Evolutionary conservation across 2,888 invertebrate genomes (phyloP), one percentile per base, ranked within the genome.

Genomic region (Thecocarcelia acutangulata): DNA sequence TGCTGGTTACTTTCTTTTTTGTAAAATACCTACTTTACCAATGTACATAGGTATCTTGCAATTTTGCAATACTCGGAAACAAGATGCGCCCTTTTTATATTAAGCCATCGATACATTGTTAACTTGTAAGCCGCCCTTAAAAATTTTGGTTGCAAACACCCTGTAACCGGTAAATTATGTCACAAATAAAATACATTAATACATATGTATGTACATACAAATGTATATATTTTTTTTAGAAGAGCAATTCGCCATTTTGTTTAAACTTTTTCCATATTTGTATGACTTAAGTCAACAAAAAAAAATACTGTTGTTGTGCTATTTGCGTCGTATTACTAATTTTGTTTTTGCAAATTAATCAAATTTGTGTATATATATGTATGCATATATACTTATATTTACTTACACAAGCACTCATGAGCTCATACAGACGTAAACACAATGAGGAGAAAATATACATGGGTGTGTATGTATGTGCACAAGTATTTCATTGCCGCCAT

Each of bases 401-500:
- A 28, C 5, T 21, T 42, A 21, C 19, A 52, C 64, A 44, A n/a
- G n/a, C n/a, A n/a, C 21, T 11, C 3, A 44, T 2, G 15, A 19
- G 15, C 44, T 24, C 40, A 33, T 33, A 33, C 33, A 33, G 3
- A 33, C 5, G 9, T 33, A 33, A 0, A 28, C 33, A 46, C 46
- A 46, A 33, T 33, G 9, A n/a, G n/a, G n/a, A n/a, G n/a, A n/a
- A n/a, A n/a, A n/a, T 5, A 33, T 33, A 9, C 8, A 33, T 33
- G 33, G 6, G 33, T 33, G 8, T 63, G 56, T 15, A 46, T 15
- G 2, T 15, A 15, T 15, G 6, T 44, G 15, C 3, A 8, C 1
- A 33, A 9, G 15, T 54, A 81, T 84, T 85, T 84, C 83, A 81
- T 81, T 81, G 84, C 85, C 85, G 85, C 85, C 85, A 84, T 84